Evolutionary conservation across 2,113 vertebrate genomes (phyloP).

Genomic region (Reinhardtius hippoglossoides): DNA sequence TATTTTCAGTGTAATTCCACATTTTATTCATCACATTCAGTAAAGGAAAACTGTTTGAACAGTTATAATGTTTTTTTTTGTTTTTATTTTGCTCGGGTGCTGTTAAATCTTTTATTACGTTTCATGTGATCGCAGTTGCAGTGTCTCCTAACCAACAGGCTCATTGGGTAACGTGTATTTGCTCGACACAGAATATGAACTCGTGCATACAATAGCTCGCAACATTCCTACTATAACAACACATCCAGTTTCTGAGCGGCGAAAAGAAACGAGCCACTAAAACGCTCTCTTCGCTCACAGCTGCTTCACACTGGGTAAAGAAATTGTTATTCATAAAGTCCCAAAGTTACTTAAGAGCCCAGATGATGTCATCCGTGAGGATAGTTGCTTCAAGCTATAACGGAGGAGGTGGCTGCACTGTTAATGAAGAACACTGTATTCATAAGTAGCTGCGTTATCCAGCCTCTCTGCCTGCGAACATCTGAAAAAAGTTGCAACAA

Average conservation of each 20-base stretch:
- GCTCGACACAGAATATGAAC: too few relatives aligned
- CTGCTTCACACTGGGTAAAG: background rate
- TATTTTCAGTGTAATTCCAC: background rate
- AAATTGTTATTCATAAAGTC: background rate
- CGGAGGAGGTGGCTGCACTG: background rate
- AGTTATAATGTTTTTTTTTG: background rate
- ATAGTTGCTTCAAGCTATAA: background rate
- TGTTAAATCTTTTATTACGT: too few relatives aligned
- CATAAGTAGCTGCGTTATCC: background rate
- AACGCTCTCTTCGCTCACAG: too few relatives aligned
- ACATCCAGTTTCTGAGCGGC: too few relatives aligned
- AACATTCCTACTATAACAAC: too few relatives aligned
- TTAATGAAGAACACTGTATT: background rate
- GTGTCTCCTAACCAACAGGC: too few relatives aligned
- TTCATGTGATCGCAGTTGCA: too few relatives aligned
- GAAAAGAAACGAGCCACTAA: too few relatives aligned
- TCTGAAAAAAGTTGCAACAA: background rate
- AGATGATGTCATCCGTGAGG: constrained; percentile 15
- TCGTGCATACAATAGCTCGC: too few relatives aligned
- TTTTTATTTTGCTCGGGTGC: background rate
- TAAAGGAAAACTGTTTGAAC: background rate
- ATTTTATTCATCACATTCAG: background rate
- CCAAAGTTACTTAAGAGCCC: background rate
- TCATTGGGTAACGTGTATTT: too few relatives aligned
- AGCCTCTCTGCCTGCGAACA: background rate